Base-by-base conservation (phyloP, 2,888 invertebrate species). In the Mesorhabditis sp. region DNA sequence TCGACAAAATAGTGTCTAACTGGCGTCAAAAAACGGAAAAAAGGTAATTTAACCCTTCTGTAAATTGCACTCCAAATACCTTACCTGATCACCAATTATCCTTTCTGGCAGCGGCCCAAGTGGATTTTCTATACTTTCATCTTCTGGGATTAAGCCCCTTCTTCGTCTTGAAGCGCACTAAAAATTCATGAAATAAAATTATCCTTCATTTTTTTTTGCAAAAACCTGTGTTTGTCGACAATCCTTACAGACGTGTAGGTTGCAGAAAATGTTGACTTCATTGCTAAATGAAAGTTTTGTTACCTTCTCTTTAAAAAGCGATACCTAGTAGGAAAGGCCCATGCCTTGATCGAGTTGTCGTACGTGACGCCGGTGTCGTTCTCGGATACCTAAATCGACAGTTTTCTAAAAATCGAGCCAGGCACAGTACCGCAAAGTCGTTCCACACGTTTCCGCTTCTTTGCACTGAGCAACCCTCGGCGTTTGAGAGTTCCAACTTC, bases 231-330 rank as follows among this genome's bases (percentile, higher is more conserved):
- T 44, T 62, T 80, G 79, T 15, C 72, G 67, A 66, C 79, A 80
- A n/a, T 72, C 68, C 6, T 73, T 74, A 44, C 84, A 84, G 15
- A 84, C 76, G 68, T 84, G 82, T 43, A 84, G 76, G 72, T 84
- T 84, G 75, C 84, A 84, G 77, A 83, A 84, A 68, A 84, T 84
- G 76, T 84, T 84, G 72, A 84, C 84, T 74, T 84, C 84, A 69
- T 84, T 84, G 74, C 84, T 83, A 28, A 28, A 28, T 28, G 28
- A 28, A 28, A 28, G 28, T 28, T 28, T 28, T 28, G 28, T 28
- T 28, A 28, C 45, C 42, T 50, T 5, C 6, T 6, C 58, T 44
- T 58, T 28, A 67, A 28, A 43, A 63, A 7, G 10, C 13, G 15
- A 63, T 74, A 82, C 83, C 83, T 83, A 28, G 84, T 84, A 5